Percentiles rank a stretch among this genome's conserved stretches.
phyloP scores from a whole-genome alignment of 2,797 vertebrate species.

The Micropoecilia bifurca region DNA sequence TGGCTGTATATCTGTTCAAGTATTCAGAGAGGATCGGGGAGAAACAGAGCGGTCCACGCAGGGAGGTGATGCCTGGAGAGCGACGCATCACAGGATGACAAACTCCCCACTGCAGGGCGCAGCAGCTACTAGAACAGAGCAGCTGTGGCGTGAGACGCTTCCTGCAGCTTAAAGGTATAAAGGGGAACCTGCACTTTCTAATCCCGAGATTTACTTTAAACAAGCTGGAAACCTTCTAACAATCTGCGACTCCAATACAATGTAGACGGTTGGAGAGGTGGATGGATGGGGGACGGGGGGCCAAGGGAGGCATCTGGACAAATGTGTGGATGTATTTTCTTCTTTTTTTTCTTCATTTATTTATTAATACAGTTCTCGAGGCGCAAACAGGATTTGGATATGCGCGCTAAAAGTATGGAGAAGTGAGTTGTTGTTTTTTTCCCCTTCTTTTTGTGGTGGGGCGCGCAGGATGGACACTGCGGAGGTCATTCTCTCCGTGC shows the following conservation, averaged over 20 bases:
- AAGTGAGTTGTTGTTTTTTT: constrained; percentile 62
- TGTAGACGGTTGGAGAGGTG: constrained; percentile 73
- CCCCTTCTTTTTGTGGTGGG: constrained; percentile 6
- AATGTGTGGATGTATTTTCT: constrained; percentile 56
- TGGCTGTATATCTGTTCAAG: constrained; percentile 1
- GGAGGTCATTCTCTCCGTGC: constrained; percentile 88
- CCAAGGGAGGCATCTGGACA: constrained; percentile 37
- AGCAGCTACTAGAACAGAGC: constrained; percentile 55
- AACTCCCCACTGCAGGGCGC: constrained; percentile 63
- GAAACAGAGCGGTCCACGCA: constrained; percentile 45
- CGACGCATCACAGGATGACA: constrained; percentile 67
- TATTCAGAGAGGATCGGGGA: not conserved
- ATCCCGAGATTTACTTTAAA: constrained; percentile 34
- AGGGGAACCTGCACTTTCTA: constrained; percentile 23
- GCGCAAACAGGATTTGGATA: constrained; percentile 57
- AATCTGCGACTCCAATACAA: constrained; percentile 55
- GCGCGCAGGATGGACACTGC: constrained; percentile 90
- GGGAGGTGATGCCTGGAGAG: constrained; percentile 60
- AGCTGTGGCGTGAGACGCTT: constrained; percentile 49
- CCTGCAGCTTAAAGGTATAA: constrained; percentile 48
- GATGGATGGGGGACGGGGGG: constrained; percentile 61
- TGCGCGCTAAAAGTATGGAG: constrained; percentile 61
- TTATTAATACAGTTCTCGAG: constrained; percentile 44
- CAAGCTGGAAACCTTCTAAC: constrained; percentile 65
- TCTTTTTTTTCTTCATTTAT: not conserved